Evolutionary conservation across 2,797 vertebrate species (phyloP).

Genomic region (Clarias pachynema): DNA sequence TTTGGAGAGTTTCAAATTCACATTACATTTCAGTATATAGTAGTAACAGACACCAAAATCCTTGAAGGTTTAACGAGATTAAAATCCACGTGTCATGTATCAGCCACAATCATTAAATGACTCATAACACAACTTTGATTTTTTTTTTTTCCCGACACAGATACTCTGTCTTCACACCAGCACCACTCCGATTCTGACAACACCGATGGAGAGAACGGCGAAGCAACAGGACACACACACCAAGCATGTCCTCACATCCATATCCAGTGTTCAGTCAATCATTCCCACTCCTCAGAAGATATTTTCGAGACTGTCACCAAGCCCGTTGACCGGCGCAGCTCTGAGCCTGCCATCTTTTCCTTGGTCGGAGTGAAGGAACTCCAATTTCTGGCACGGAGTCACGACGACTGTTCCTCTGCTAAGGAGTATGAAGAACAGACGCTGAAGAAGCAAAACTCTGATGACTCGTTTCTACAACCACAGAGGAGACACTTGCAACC

Average conservation of each 20-base stretch:
- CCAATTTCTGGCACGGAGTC: constrained; percentile 80
- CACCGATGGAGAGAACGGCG: constrained; percentile 74
- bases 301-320: constrained; percentile 64
- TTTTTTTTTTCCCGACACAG: constrained; percentile 64
- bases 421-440: constrained; percentile 65
- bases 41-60: not conserved
- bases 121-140: constrained; percentile 5
- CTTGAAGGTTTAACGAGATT: not conserved
- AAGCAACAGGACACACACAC: constrained; percentile 36
- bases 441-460: constrained; percentile 76
- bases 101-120: not conserved
- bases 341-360: constrained; percentile 82
- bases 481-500: constrained; percentile 21
- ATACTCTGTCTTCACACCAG: constrained; percentile 79
- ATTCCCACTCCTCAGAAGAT: constrained; percentile 62
- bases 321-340: constrained; percentile 80
- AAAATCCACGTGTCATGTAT: not conserved
- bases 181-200: constrained; percentile 94
- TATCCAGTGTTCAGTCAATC: constrained; percentile 36
- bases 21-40: not conserved
- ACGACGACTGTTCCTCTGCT: constrained; percentile 78
- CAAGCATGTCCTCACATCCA: constrained; percentile 49
- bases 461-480: constrained; percentile 72
- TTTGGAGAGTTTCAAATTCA: not conserved
- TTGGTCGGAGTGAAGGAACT: constrained; percentile 60